phyloP scores from a whole-genome alignment of 2,797 vertebrate genomes.

The Staurois parvus region DNA sequence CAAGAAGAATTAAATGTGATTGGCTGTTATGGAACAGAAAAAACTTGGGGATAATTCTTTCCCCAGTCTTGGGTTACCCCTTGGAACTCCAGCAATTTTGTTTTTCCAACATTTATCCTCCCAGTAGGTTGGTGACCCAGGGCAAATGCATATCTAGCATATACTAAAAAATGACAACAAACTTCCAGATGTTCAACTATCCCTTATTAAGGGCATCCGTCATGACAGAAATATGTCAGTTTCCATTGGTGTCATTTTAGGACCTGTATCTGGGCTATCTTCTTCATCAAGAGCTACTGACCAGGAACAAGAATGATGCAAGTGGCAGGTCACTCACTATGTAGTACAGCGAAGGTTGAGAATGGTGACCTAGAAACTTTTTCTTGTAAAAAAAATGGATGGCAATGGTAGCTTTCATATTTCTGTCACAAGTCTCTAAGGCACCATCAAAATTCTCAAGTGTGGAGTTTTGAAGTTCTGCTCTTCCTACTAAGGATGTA shows the following conservation, averaged over 20 bases:
- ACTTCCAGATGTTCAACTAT: neutral
- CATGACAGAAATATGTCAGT: neutral
- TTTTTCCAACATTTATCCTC: neutral
- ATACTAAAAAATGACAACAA: neutral
- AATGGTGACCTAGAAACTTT: neutral
- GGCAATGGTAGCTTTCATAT: neutral
- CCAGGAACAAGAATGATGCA: too few relatives aligned
- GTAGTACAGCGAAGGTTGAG: neutral
- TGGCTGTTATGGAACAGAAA: too few relatives aligned
- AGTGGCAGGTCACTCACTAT: neutral
- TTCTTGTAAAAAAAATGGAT: neutral
- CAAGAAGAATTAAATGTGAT: too few relatives aligned
- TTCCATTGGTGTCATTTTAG: neutral
- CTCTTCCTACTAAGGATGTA: too few relatives aligned
- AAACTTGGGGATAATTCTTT: too few relatives aligned
- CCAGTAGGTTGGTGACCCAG: neutral
- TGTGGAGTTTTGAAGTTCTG: too few relatives aligned
- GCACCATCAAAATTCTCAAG: neutral
- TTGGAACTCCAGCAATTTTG: neutral
- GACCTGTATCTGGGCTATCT: too few relatives aligned
- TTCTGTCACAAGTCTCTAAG: neutral
- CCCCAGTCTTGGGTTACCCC: neutral
- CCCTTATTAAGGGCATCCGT: neutral
- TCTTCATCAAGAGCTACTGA: too few relatives aligned
- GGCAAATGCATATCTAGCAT: neutral